A percentile compares a stretch with the other conserved stretches of the same genome.
Evolutionary conservation across 2,113 vertebrate species (phyloP).

Genomic region (Callipepla californica): DNA sequence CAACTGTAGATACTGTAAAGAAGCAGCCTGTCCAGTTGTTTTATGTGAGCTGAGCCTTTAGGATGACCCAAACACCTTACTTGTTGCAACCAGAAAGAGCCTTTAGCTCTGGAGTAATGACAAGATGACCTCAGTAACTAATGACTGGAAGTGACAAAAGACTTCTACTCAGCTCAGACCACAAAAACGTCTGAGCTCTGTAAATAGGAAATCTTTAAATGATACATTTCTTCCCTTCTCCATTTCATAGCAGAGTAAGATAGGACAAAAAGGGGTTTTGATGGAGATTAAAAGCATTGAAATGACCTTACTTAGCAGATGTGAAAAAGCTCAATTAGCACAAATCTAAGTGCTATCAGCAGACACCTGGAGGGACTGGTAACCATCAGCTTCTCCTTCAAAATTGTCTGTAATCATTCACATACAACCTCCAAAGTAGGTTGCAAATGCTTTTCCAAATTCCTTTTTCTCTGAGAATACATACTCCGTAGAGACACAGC

Average conservation of each 20-base stretch:
- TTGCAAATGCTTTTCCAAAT: neutral
- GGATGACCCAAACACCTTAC: neutral
- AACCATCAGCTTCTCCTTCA: neutral
- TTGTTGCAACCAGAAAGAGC: neutral
- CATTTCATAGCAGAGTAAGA: neutral
- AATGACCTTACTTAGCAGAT: neutral
- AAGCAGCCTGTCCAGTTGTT: neutral
- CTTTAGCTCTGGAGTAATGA: neutral
- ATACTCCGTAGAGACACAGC: neutral
- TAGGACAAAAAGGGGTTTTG: neutral
- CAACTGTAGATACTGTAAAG: neutral
- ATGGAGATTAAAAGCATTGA: slow-evolving; percentile 7
- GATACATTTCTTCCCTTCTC: neutral
- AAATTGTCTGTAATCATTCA: neutral
- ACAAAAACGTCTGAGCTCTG: neutral
- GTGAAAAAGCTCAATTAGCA: slow-evolving; percentile 7
- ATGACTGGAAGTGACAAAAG: slow-evolving; percentile 1
- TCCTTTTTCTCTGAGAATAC: neutral
- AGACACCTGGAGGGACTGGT: neutral
- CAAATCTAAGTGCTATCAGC: neutral
- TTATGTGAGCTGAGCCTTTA: neutral
- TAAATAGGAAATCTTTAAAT: slow-evolving; percentile 3
- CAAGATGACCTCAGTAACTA: neutral
- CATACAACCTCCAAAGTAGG: neutral
- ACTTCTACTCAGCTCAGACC: neutral